Evolutionary conservation across 2,797 vertebrate species (phyloP).

Genomic region (Hipposideros larvatus): DNA sequence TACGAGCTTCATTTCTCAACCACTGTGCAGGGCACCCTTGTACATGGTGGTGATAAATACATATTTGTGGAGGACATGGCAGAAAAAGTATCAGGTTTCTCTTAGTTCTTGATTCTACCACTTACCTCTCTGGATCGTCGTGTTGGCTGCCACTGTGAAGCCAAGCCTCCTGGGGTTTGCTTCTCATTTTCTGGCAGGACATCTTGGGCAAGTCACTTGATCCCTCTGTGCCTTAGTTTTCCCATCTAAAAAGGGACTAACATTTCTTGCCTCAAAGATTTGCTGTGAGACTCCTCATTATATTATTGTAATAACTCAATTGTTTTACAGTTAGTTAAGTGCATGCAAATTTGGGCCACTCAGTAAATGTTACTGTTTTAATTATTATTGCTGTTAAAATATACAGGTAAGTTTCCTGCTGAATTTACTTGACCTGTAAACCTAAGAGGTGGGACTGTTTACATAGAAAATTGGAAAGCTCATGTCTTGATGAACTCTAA

Average conservation of each 20-base stretch:
- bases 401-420: background rate
- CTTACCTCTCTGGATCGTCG: background rate
- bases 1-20: background rate
- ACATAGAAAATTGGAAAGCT: background rate
- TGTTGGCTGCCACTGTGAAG: background rate
- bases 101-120: background rate
- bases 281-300: background rate
- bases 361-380: background rate
- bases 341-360: background rate
- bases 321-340: background rate
- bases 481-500: background rate
- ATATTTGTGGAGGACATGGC: background rate
- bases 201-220: background rate
- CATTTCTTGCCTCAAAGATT: background rate
- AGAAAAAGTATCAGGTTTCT: background rate
- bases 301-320: background rate
- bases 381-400: conserved; percentile 19
- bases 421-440: conserved; percentile 21
- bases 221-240: background rate
- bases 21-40: background rate
- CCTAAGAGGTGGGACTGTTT: background rate
- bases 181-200: background rate
- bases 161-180: background rate
- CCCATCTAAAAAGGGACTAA: background rate
- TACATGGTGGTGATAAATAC: background rate